These are phyloP conservation scores for Dryocosmus kuriphilus DNA, from an alignment of 2,888 invertebrate species.

Conservation along the genomic window DNA sequence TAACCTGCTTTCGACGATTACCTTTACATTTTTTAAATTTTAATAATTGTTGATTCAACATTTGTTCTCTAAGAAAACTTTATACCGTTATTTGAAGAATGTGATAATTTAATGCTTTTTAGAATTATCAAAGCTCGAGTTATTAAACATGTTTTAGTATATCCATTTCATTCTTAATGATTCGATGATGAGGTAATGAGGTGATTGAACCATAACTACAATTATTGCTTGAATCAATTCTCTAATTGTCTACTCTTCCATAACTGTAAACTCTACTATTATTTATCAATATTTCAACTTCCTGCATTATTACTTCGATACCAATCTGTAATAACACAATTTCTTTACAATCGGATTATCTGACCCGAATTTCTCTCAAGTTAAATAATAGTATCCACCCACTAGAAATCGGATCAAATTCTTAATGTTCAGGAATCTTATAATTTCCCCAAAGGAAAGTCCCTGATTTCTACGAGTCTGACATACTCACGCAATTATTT, in stretches of 20 bases:
- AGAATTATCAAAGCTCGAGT: too few relatives aligned
- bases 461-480: constrained; percentile 21
- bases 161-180: too few relatives aligned
- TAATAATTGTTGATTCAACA: too few relatives aligned
- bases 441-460: constrained; percentile 30
- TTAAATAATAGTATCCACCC: constrained; percentile 23
- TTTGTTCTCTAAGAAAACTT: too few relatives aligned
- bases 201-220: not conserved
- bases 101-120: too few relatives aligned
- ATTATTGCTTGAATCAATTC: not conserved
- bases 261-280: constrained; percentile 8
- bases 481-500: constrained; percentile 22
- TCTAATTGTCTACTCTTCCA: constrained; percentile 7
- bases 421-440: constrained; percentile 26
- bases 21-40: too few relatives aligned
- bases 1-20: too few relatives aligned
- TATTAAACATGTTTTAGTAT: too few relatives aligned
- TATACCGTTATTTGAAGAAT: too few relatives aligned
- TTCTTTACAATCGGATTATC: constrained; percentile 8
- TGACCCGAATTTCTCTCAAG: constrained; percentile 14
- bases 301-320: constrained; percentile 18
- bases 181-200: not conserved
- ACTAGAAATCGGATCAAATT: constrained; percentile 37
- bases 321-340: constrained; percentile 9
- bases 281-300: constrained; percentile 12